Conservation (phyloP, 2,113 vertebrate genomes). For the Pandion haliaetus region DNA sequence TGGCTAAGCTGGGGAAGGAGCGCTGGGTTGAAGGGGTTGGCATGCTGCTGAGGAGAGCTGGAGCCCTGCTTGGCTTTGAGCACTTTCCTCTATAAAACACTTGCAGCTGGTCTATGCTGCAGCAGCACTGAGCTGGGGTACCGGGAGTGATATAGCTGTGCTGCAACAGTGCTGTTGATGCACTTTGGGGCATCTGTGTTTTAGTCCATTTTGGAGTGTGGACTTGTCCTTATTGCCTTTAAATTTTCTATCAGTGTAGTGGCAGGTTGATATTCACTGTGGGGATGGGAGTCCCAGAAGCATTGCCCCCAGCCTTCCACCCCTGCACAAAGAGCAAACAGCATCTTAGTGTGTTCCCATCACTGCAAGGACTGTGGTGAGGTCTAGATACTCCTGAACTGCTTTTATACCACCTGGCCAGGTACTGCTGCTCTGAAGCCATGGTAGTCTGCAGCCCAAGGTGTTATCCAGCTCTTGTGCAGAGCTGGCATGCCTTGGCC, state of each 20-base stretch:
- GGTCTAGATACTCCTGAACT: background rate
- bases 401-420: background rate
- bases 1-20: background rate
- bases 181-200: background rate
- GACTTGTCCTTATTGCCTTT: background rate
- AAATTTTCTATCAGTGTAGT: background rate
- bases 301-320: background rate
- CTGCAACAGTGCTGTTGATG: background rate
- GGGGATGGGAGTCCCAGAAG: background rate
- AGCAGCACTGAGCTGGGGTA: background rate
- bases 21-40: background rate
- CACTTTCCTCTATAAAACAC: background rate
- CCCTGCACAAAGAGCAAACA: rapidly evolving
- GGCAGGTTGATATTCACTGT: background rate
- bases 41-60: background rate
- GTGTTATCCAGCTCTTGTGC: background rate
- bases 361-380: background rate
- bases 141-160: background rate
- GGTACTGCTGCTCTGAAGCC: background rate
- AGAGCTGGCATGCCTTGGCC: background rate
- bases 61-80: background rate
- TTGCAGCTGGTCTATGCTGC: background rate
- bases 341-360: background rate
- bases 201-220: background rate
- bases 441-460: background rate